Evolutionary conservation across 2,888 invertebrate species (phyloP).

Genomic region (Polylopha cassiicola): DNA sequence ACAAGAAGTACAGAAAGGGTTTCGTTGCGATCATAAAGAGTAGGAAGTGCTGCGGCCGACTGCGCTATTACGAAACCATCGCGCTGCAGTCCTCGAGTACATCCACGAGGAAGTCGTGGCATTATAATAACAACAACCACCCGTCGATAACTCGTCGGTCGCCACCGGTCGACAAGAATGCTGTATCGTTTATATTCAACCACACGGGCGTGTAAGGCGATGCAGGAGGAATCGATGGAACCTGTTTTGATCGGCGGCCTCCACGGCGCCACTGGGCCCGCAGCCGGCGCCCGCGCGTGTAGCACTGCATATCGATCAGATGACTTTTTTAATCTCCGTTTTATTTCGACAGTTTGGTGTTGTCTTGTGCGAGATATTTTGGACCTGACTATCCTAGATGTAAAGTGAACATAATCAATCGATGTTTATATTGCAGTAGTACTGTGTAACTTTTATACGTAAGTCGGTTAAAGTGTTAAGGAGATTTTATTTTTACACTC

Average conservation of each 20-base stretch:
- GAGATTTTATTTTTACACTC: constrained; percentile 63
- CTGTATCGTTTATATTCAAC: constrained; percentile 79
- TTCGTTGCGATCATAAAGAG: constrained; percentile 93
- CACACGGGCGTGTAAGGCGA: constrained; percentile 83
- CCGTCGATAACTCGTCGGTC: constrained; percentile 76
- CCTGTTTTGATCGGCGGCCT: constrained; percentile 40
- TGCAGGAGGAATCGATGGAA: constrained; percentile 26
- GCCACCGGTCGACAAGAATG: constrained; percentile 70
- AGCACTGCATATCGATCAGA: constrained; percentile 60
- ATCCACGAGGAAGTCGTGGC: constrained; percentile 89
- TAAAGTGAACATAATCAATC: constrained; percentile 37
- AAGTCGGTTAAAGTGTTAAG: constrained; percentile 53
- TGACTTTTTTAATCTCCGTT: constrained; percentile 46
- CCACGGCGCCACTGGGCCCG: constrained; percentile 34
- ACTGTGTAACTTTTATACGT: constrained; percentile 57
- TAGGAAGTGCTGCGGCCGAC: constrained; percentile 88
- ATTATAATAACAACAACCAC: constrained; percentile 84
- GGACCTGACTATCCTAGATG: constrained; percentile 40
- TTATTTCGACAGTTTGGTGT: constrained; percentile 60
- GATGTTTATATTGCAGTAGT: constrained; percentile 31
- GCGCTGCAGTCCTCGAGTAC: constrained; percentile 91
- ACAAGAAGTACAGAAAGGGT: constrained; percentile 93
- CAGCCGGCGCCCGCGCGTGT: constrained; percentile 30
- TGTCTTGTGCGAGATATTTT: constrained; percentile 54
- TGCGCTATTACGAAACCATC: constrained; percentile 91